These are phyloP conservation scores for Drosophila limbata DNA, from an alignment of 2,888 invertebrate species.

Conservation along the genomic window DNA sequence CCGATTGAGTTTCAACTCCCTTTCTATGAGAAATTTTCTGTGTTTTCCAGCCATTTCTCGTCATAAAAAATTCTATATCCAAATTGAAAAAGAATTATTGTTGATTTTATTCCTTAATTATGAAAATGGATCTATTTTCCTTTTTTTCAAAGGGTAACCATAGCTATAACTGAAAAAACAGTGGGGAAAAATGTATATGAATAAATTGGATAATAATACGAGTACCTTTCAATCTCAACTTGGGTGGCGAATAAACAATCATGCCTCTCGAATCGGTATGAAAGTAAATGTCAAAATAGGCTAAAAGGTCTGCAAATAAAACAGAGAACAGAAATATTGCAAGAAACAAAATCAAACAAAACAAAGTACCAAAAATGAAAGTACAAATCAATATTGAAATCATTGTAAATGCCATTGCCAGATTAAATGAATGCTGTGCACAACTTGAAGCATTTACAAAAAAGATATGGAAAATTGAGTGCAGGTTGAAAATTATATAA, in stretches of 20 bases:
- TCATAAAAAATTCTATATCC: neutral
- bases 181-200: conserved; percentile 34
- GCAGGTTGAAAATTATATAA: conserved; percentile 36
- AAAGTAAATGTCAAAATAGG: conserved; percentile 90
- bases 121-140: neutral
- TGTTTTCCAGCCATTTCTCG: too few relatives aligned
- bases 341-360: conserved; percentile 43
- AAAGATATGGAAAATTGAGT: conserved; percentile 27
- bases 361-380: conserved; percentile 40
- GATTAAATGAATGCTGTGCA: conserved; percentile 35
- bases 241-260: conserved; percentile 88
- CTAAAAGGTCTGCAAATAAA: conserved; percentile 89
- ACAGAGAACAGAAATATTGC: conserved; percentile 43
- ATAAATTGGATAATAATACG: conserved; percentile 54
- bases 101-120: neutral
- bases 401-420: conserved; percentile 27
- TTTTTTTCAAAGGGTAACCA: neutral
- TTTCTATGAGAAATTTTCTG: neutral
- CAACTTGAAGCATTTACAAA: conserved; percentile 2
- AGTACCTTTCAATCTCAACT: conserved; percentile 90
- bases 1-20: too few relatives aligned
- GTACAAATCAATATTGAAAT: conserved; percentile 19
- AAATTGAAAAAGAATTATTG: neutral
- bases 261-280: conserved; percentile 91
- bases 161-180: conserved; percentile 41